A percentile compares a stretch with the other conserved stretches of the same genome.
Evolutionary conservation across 37 sponge, comb jelly and placozoan genomes (phyloP).

Genomic region (Ianthella basta): DNA sequence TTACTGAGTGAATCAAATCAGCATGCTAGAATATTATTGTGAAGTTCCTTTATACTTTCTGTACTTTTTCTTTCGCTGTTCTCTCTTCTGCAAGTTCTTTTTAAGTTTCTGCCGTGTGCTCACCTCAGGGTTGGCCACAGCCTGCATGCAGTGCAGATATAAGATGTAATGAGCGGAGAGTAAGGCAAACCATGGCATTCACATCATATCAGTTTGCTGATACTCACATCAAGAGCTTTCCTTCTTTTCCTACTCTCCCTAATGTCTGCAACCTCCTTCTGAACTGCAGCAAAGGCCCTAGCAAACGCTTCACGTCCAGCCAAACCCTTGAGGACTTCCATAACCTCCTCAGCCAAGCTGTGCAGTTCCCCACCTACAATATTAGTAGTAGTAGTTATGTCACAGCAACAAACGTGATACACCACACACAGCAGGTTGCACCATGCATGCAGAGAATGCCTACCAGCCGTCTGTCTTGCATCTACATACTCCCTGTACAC

Average conservation of each 20-base stretch:
- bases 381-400: neutral
- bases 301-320: slow-evolving; percentile 69
- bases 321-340: slow-evolving; percentile 62
- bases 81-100: slow-evolving; percentile 65
- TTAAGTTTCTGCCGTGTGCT: slow-evolving; percentile 40
- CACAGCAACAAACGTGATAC: too few relatives aligned
- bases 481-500: slow-evolving; percentile 63
- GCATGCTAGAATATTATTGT: too few relatives aligned
- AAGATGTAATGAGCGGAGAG: neutral
- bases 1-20: too few relatives aligned
- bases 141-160: slow-evolving; percentile 32
- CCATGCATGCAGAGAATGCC: slow-evolving; percentile 5
- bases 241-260: slow-evolving; percentile 69
- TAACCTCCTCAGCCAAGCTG: slow-evolving; percentile 65
- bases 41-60: neutral
- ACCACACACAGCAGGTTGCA: neutral
- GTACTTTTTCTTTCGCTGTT: slow-evolving; percentile 40
- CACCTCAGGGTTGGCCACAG: slow-evolving; percentile 69
- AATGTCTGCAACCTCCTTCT: slow-evolving; percentile 29
- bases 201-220: neutral
- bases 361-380: slow-evolving; percentile 57
- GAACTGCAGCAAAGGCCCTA: slow-evolving; percentile 58
- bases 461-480: slow-evolving; percentile 29
- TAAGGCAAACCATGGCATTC: neutral
- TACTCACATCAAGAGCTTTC: slow-evolving; percentile 67